Base-by-base conservation (phyloP, 1,140 invertebrate genomes). In the Drosophila pseudoobscura region DNA sequence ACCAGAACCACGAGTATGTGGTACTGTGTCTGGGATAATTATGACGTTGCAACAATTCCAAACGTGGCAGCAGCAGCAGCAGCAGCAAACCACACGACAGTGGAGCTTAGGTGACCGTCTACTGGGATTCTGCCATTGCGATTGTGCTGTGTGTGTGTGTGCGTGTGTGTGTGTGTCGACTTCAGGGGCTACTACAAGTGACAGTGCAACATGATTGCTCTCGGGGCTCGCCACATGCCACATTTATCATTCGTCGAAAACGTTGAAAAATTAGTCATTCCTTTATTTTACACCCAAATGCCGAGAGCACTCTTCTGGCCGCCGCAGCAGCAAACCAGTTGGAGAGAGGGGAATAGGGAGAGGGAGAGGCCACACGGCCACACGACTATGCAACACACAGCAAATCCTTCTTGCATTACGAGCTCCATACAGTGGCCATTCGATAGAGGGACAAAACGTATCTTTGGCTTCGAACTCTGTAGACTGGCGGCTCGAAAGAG, bases 231-330 rank as follows among this genome's bases (percentile, higher is more conserved):
- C 83, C 83, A 88, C 83, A 88, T 88, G 83, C 83, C 83, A 88
- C 83, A 88, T 88, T 88, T 88, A 88, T 88, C 83, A 88, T 88
- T 88, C 83, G 83, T 88, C 83, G 83, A 88, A 53, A 88, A 88
- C 83, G 83, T 88, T 88, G 83, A 88, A 88, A 88, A 88, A 88
- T 88, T 88, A 88, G 83, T 88, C 83, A 88, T 88, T 88, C 83
- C 83, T 88, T 88, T 88, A 89, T 88, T 88, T 88, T 87, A 87
- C 83, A 87, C 83, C 83, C 83, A 83, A 88, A 82, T 83, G 83
- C 75, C 78, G 83, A 88, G 83, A 87, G 83, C 83, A 70, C 73
- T 79, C 35, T 39, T 39, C 35, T 70, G 63, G 66, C 45, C 41
- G 43, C 26, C 26, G 26, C 29, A 17, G 9, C 29, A 71, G 58